Evolutionary conservation across 2,113 vertebrate genomes (phyloP), one percentile per base, ranked within the genome.

Genomic region (Megalops atlanticus): DNA sequence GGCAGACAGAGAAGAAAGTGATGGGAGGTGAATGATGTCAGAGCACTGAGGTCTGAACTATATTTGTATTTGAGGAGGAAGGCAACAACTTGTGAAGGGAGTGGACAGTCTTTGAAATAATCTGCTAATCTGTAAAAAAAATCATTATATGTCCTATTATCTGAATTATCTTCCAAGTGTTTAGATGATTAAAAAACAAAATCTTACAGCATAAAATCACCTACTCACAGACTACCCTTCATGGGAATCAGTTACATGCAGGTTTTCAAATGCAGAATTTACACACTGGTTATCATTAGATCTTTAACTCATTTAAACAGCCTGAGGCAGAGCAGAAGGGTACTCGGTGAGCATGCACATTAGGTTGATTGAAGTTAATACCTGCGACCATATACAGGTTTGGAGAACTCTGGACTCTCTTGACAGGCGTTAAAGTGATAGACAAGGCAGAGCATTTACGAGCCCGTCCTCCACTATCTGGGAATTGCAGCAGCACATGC

Each of bases 331-430:
- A 58, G 24, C 52, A n/a, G 52, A 4, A n/a, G 1, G 2, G 52
- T 58, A 24, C 3, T 58, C 21, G 16, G 52, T 58, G 21, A 58
- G 52, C 52, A n/a, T 58, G 52, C 8, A n/a, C n/a, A 5, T 58
- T 58, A 58, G 52, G 18, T n/a, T n/a, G 52, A 79, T 80, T 88
- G 39, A 7, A n/a, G 91, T 87, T 93, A 95, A 95, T 98, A 99
- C 97, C 97, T 98, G 96, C 90, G 86, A 95, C 88, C 92, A 94
- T 52, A 76, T 79, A 93, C 36, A 99, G 96, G 93, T 97, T 97
- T 91, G 97, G 97, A 91, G 96, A 96, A 94, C 97, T 99, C 90
- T 99, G 97, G 91, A 97, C 97, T 90, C 96, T 97, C 97, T 98
- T 98, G 96, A 97, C 95, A 88, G 97, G 95, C 91, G 96, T 96